A percentile compares a stretch with the other conserved stretches of the same genome.
These are phyloP conservation scores for Microcaecilia unicolor DNA, from an alignment of 2,797 vertebrate species.

Conservation along the genomic window DNA sequence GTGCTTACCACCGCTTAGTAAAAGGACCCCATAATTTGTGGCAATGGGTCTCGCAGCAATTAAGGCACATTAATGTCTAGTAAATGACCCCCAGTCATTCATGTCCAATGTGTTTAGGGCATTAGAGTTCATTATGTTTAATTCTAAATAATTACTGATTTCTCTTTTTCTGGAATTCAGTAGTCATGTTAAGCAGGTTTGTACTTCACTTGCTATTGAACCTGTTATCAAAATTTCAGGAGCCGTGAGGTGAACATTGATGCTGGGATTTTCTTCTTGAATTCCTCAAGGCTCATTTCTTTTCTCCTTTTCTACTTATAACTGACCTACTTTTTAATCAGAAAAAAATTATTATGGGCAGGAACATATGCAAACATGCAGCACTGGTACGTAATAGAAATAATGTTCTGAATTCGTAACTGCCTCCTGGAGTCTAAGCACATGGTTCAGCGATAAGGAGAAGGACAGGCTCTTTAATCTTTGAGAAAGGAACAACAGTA, in stretches of 20 bases:
- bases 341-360: conserved; percentile 11
- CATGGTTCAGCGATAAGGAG: conserved; percentile 22
- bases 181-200: neutral
- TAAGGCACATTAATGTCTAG: too few species aligned
- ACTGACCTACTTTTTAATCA: conserved; percentile 24
- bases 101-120: too few species aligned
- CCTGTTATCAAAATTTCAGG: neutral
- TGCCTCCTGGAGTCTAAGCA: conserved; percentile 3
- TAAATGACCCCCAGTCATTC: too few species aligned
- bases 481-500: too few species aligned
- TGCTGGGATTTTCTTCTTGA: neutral
- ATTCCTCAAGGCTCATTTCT: neutral
- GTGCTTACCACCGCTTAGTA: too few species aligned
- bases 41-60: too few species aligned
- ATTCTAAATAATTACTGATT: too few species aligned
- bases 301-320: neutral
- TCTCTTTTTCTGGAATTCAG: neutral
- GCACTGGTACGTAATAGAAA: conserved; percentile 8
- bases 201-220: neutral
- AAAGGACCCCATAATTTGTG: too few species aligned
- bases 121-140: too few species aligned
- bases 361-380: neutral
- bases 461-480: too few species aligned
- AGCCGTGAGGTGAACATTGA: too few species aligned
- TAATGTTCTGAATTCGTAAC: neutral